These are phyloP conservation scores for Boloria selene DNA, from an alignment of 2,888 invertebrate species.

Conservation along the genomic window DNA sequence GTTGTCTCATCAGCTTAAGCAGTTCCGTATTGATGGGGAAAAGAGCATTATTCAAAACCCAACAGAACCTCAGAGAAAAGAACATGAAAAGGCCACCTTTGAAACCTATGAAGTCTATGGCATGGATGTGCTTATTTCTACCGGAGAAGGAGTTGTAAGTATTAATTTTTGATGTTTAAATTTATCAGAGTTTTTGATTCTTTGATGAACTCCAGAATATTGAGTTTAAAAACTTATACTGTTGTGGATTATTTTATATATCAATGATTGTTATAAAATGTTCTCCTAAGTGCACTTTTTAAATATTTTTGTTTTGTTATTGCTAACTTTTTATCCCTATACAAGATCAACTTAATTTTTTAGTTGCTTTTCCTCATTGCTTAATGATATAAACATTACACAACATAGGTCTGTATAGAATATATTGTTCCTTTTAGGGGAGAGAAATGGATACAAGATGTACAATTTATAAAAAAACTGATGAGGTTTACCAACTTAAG, in stretches of 20 bases:
- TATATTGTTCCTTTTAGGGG: conserved; percentile 80
- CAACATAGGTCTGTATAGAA: neutral
- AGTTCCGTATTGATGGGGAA: conserved; percentile 98
- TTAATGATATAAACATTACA: too few species aligned
- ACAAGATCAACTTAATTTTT: too few species aligned
- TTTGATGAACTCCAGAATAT: too few species aligned
- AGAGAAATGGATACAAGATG: conserved; percentile 97
- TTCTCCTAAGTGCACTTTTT: conserved; percentile 19
- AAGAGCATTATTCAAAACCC: conserved; percentile 94
- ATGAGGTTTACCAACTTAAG: conserved; percentile 98
- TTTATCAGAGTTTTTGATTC: too few species aligned
- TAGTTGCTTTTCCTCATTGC: neutral
- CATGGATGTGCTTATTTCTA: conserved; percentile 98
- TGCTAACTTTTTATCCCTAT: neutral
- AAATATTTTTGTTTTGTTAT: neutral
- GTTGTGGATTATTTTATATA: too few species aligned
- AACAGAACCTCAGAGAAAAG: conserved; percentile 97
- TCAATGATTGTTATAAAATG: too few species aligned
- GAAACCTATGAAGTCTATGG: conserved; percentile 99
- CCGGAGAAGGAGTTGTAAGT: conserved; percentile 95
- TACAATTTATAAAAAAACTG: conserved; percentile 99
- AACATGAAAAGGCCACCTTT: conserved; percentile 97
- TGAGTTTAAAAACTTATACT: too few species aligned
- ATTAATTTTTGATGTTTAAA: conserved; percentile 8
- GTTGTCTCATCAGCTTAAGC: conserved; percentile 97